Base-by-base conservation (phyloP, 92 coral and sea anemone genomes). In the Pocillopora grandis region DNA sequence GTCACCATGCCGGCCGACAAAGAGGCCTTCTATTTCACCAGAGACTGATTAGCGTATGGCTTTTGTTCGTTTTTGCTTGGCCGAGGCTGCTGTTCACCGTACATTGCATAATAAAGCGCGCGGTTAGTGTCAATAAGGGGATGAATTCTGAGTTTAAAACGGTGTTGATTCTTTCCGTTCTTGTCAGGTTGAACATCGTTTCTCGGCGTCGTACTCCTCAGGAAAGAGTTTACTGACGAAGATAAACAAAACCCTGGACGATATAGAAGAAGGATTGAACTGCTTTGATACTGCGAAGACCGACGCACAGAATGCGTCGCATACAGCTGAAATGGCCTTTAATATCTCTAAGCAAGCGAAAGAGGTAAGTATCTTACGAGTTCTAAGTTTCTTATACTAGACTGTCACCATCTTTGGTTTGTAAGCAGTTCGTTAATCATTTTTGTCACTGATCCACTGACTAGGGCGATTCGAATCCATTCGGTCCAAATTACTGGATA, bases 281-380 rank as follows among this genome's bases (percentile, higher is more conserved):
- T 96, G 99, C 81, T 94, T 90, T 83, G 85, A 86, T 67, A 88
- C 84, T 20, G 94, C 99, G 62, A 92, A 92, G 80, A 74, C 21
- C 42, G 84, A 87, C 0, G 98, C 95, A 3, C 71, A 85, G 76
- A 89, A 87, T 27, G 98, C 99, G 0, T 92, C 88, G 23, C 80
- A 66, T 66, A 87, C 84, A n/a, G 99, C 99, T 10, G 76, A 90
- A 63, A 80, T 77, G 58, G 97, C 99, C 3, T 91, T 90, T 80
- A 90, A 88, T 20, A 75, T 90, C 83, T 82, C 94, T 49, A 62
- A 72, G 85, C 78, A 82, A 73, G 98, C 99, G 19, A 84, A 87
- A 56, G 76, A 86, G 92, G 99, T 96, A 85, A 61, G 90, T 48
- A 37, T 10, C n/a, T 60, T 11, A 68, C 37, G 18, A 31, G 68